Base-by-base conservation (phyloP, 2,113 vertebrate species). In the Grammomys surdaster region DNA sequence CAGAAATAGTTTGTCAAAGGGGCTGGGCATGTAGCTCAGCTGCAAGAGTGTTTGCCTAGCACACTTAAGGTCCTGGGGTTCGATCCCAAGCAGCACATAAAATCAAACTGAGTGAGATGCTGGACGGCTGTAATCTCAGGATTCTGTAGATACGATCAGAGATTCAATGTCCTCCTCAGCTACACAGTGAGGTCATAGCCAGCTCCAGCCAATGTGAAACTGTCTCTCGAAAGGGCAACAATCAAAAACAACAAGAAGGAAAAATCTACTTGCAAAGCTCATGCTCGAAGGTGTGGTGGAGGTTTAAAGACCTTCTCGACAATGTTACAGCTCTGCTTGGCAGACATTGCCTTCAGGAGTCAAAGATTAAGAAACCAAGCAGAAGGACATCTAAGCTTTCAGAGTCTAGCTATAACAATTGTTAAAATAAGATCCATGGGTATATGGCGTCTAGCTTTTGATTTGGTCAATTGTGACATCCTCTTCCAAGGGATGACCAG, bases 1-100 rank as follows among this genome's bases (percentile, higher is more conserved):
- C 88, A 88, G 69, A 93, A 89, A 75, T 33, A 16, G 19, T 40
- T 89, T 93, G 22, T 40, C 48, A 77, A 77, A 88, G 92, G 56
- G 73, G 72, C 2, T 11, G 14, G 16, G 6, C 40, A n/a, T 6
- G 10, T 31, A 60, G 54, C 19, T 58, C 72, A 16, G 17, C 65
- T n/a, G 75, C 10, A n/a, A 54, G 16, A 8, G 46, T n/a, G 46
- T 3, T 70, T 13, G 46, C 28, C 33, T n/a, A n/a, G 33, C 20
- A 70, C 1, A 1, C 46, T 54, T n/a, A 54, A 54, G 65, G 31
- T 36, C 63, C 43, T 7, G 9, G 81, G 58, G n/a, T 86, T 86
- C 4, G 5, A 48, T 65, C 4, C 63, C 43, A 65, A 86, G 9
- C 63, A 86, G 7, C 43, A 48, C 16, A 46, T 46, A 33, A 11